These are phyloP conservation scores for Megaustenia siamemsis DNA, from an alignment of 2,888 invertebrate genomes.

Conservation along the genomic window DNA sequence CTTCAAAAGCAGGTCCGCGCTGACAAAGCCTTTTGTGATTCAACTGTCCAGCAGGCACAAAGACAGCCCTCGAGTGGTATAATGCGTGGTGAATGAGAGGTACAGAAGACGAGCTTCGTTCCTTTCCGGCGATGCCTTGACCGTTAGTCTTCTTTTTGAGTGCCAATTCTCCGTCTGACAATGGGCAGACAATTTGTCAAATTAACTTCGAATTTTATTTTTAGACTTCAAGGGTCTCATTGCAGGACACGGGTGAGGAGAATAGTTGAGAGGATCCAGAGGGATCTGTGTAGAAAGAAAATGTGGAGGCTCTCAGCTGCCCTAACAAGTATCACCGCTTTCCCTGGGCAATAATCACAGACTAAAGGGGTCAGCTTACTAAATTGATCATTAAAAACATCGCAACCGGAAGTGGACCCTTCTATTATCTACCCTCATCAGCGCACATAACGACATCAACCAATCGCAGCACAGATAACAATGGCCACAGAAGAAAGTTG, in stretches of 20 bases:
- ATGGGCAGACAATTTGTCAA: constrained; percentile 52
- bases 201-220: constrained; percentile 53
- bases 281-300: background rate
- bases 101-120: background rate
- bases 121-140: background rate
- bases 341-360: background rate
- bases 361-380: background rate
- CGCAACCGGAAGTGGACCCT: constrained; percentile 32
- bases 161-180: constrained; percentile 24
- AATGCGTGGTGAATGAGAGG: constrained; percentile 23
- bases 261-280: background rate
- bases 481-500: too few species aligned
- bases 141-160: constrained; percentile 50
- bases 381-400: constrained; percentile 44
- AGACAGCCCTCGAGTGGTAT: constrained; percentile 6
- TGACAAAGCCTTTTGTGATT: constrained; percentile 32
- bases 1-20: constrained; percentile 5
- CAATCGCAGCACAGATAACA: too few species aligned
- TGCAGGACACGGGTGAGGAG: constrained; percentile 23
- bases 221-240: constrained; percentile 25
- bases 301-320: background rate
- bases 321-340: background rate
- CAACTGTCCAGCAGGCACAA: background rate
- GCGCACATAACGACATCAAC: background rate
- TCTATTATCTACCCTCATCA: background rate